Conservation (phyloP, 2,888 invertebrate genomes). For the Lasius fuliginosus region DNA sequence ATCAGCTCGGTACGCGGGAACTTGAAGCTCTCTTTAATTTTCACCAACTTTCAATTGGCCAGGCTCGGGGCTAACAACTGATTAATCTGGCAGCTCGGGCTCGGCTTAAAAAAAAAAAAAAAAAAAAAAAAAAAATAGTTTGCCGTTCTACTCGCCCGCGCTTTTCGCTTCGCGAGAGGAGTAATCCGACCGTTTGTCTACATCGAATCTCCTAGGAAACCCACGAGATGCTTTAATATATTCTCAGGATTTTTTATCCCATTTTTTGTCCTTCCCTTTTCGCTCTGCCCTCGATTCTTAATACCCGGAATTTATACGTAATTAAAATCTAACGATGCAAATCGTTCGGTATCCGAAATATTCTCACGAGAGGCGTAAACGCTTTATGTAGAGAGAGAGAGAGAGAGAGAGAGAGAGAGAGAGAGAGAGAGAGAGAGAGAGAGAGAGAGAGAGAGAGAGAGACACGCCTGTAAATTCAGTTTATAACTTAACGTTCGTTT, state of each 20-base stretch:
- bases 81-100: slow-evolving; percentile 40
- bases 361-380: slow-evolving; percentile 45
- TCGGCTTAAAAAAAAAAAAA: slow-evolving; percentile 17
- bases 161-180: slow-evolving; percentile 54
- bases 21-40: slow-evolving; percentile 50
- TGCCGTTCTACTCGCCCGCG: slow-evolving; percentile 41
- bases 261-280: neutral
- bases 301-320: slow-evolving; percentile 47
- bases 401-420: neutral
- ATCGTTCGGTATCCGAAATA: slow-evolving; percentile 41
- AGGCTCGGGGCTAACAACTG: slow-evolving; percentile 43
- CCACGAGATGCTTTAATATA: slow-evolving; percentile 53
- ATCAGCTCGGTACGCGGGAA: slow-evolving; percentile 3
- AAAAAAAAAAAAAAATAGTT: neutral
- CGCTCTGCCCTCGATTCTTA: slow-evolving; percentile 19
- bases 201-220: slow-evolving; percentile 55
- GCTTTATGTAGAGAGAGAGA: neutral
- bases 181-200: slow-evolving; percentile 59
- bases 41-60: slow-evolving; percentile 55
- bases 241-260: slow-evolving; percentile 43
- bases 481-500: slow-evolving; percentile 38
- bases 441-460: neutral
- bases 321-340: slow-evolving; percentile 58
- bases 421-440: neutral
- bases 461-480: slow-evolving; percentile 40